A percentile compares a stretch with the other conserved stretches of the same genome.
Evolutionary conservation across 2,113 vertebrate genomes (phyloP).

Genomic region (Chelonoidis abingdonii): DNA sequence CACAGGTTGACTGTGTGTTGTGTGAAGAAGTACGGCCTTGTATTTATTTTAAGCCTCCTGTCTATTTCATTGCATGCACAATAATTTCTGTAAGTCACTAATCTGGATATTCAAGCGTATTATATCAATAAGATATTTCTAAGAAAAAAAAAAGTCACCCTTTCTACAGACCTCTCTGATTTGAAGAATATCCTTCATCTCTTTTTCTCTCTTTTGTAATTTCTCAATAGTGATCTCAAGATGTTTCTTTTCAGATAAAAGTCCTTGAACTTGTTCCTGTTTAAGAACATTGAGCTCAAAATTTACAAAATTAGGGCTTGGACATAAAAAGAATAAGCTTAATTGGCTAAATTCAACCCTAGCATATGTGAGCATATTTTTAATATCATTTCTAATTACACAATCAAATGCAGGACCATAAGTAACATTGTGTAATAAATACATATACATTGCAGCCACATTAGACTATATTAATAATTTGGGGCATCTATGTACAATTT

Average conservation of each 20-base stretch:
- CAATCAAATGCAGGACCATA: background rate
- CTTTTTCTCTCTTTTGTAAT: constrained; percentile 75
- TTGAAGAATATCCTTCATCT: constrained; percentile 69
- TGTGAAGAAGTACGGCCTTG: background rate
- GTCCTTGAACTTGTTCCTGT: constrained; percentile 77
- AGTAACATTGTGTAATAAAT: background rate
- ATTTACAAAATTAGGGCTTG: background rate
- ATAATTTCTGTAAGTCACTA: background rate
- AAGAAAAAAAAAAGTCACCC: background rate
- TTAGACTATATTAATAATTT: background rate
- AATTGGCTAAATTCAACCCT: background rate
- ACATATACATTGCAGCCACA: background rate
- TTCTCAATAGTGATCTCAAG: constrained; percentile 77
- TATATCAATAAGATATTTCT: background rate
- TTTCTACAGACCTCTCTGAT: constrained; percentile 79
- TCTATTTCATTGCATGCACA: background rate
- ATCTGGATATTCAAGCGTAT: background rate
- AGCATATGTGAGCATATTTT: background rate
- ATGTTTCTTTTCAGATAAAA: constrained; percentile 74
- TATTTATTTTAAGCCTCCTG: background rate
- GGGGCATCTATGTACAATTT: background rate
- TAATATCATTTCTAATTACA: background rate
- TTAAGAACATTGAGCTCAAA: constrained; percentile 51
- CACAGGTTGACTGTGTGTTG: background rate
- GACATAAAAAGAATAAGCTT: background rate